phyloP scores from a whole-genome alignment of 2,797 vertebrate genomes.

The Melanogrammus aeglefinus region DNA sequence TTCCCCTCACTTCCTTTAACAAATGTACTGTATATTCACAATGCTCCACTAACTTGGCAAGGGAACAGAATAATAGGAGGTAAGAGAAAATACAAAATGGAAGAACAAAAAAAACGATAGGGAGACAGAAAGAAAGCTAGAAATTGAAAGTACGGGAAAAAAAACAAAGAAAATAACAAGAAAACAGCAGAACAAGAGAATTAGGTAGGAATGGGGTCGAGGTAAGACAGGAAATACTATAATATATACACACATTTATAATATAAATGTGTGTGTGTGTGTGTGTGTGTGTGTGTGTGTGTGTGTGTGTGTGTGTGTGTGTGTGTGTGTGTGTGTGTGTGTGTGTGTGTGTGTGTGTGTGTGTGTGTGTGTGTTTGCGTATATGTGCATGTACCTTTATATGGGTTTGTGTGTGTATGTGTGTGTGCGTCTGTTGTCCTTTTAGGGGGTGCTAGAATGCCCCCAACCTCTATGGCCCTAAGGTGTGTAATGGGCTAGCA shows the following conservation, averaged over 20 bases:
- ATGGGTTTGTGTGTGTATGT: no score
- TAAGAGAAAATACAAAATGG: slow-evolving; percentile 3
- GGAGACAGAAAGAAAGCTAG: slow-evolving; percentile 22
- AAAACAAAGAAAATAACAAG: slow-evolving; percentile 24
- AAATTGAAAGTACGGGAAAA: slow-evolving; percentile 26
- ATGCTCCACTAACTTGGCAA: slow-evolving; percentile 17
- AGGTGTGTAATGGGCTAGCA: slow-evolving; percentile 53
- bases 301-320: neutral
- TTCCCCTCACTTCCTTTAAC: slow-evolving; percentile 44
- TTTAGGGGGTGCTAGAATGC: neutral
- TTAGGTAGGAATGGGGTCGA: neutral
- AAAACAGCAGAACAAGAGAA: slow-evolving; percentile 18
- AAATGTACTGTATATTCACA: slow-evolving; percentile 57
- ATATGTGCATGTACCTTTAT: no score
- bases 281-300: no score
- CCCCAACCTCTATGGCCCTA: slow-evolving; percentile 29
- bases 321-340: neutral
- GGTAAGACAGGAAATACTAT: neutral
- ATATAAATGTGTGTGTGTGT: no score
- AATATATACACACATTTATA: no score
- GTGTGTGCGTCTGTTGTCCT: neutral
- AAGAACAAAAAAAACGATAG: no score
- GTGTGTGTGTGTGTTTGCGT: no score
- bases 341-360: no score
- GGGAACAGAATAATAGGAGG: neutral